Evolutionary conservation across 2,888 invertebrate genomes (phyloP).

Genomic region (Xylota sylvarum): DNA sequence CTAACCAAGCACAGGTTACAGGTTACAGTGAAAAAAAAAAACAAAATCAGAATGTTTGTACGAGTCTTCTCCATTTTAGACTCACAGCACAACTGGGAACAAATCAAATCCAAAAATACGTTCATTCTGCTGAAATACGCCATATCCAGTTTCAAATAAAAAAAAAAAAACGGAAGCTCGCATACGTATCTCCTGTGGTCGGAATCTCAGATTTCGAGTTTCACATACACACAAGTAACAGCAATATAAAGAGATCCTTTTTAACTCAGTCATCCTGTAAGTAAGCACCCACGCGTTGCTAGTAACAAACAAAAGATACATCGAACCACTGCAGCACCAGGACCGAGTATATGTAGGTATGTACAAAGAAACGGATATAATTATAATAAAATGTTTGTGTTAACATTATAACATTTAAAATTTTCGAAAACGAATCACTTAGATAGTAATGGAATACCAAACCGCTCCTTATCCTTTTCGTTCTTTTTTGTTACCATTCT

Average conservation of each 20-base stretch:
- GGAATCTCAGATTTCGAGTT: constrained; percentile 35
- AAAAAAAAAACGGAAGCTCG: constrained; percentile 19
- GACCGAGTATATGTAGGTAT: too few relatives aligned
- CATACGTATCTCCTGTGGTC: constrained; percentile 40
- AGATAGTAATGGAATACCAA: neutral
- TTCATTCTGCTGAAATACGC: constrained; percentile 42
- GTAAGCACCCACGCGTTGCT: neutral
- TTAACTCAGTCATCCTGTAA: constrained; percentile 15
- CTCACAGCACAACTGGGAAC: constrained; percentile 11
- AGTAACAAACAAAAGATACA: constrained; percentile 17
- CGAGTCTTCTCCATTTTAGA: constrained; percentile 14
- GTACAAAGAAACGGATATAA: constrained; percentile 31
- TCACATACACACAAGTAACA: constrained; percentile 16
- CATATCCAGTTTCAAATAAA: constrained; percentile 63
- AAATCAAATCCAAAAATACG: constrained; percentile 31
- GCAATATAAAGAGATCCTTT: constrained; percentile 30
- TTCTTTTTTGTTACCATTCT: neutral
- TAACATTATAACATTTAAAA: constrained; percentile 33
- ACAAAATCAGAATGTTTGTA: constrained; percentile 7
- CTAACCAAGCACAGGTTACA: constrained; percentile 14
- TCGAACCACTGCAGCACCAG: neutral
- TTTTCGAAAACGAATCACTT: constrained; percentile 22
- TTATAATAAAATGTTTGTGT: constrained; percentile 42
- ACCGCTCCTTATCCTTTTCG: neutral
- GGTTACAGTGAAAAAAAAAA: constrained; percentile 24